These are phyloP conservation scores for Trichomycterus rosablanca DNA, from an alignment of 2,113 vertebrate species.

Conservation along the genomic window DNA sequence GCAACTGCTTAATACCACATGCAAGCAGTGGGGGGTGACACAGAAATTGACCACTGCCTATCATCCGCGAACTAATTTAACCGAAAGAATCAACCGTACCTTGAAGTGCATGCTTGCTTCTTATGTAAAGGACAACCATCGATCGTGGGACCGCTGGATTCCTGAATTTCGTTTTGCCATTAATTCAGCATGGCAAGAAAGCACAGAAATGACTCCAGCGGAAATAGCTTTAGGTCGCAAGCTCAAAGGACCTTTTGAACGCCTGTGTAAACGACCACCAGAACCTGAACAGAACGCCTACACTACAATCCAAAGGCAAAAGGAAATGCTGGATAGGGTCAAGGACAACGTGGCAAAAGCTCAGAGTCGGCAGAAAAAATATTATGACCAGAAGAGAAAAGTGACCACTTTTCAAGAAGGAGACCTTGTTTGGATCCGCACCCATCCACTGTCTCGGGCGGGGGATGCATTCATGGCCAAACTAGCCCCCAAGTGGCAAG, in stretches of 20 bases:
- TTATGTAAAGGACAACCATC: neutral
- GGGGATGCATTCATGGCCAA: neutral
- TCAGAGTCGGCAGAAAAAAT: neutral
- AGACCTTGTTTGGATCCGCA: neutral
- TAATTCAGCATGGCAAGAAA: neutral
- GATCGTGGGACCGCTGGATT: neutral
- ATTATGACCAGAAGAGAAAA: neutral
- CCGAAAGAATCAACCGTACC: neutral
- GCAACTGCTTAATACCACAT: neutral
- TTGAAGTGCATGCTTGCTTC: neutral
- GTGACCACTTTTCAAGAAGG: neutral
- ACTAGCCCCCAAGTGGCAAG: neutral
- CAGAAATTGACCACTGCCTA: no score
- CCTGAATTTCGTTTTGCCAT: neutral
- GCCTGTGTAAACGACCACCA: no score
- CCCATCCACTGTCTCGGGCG: neutral
- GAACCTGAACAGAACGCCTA: neutral
- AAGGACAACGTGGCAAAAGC: neutral
- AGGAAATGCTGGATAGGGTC: fast-evolving
- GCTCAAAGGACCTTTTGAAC: neutral
- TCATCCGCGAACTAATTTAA: neutral
- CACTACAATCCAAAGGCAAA: neutral
- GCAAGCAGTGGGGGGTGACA: no score
- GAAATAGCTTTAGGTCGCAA: neutral
- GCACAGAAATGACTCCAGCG: neutral